Percentiles rank a stretch among this genome's conserved stretches.
phyloP scores from a whole-genome alignment of 2,888 invertebrate species.

The Acleris cristana region DNA sequence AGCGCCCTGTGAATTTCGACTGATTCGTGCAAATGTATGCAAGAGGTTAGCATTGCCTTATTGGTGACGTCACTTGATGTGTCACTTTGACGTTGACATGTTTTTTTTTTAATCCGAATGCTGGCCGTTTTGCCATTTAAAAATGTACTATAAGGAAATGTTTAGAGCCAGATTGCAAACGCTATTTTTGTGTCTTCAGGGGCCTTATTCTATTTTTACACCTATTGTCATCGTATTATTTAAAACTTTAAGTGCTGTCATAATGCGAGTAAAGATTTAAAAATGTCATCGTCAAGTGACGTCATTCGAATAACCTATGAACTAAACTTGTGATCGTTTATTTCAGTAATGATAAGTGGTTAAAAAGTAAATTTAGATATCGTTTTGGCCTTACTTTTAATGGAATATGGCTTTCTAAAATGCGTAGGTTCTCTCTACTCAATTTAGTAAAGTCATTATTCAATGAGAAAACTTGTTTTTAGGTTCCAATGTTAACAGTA shows the following conservation, averaged over 20 bases:
- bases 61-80: conserved; percentile 6
- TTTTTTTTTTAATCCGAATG: background rate
- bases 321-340: too few relatives aligned
- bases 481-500: background rate
- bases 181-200: too few relatives aligned
- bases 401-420: background rate
- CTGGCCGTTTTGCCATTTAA: background rate
- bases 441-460: background rate
- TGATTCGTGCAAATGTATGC: background rate
- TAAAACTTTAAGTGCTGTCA: too few relatives aligned
- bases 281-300: background rate
- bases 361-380: too few relatives aligned
- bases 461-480: background rate
- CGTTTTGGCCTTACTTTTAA: background rate
- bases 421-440: background rate
- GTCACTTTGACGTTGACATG: background rate
- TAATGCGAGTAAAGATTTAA: background rate
- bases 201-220: too few relatives aligned
- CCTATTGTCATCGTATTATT: too few relatives aligned
- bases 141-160: too few relatives aligned
- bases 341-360: too few relatives aligned
- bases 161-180: too few relatives aligned
- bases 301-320: background rate
- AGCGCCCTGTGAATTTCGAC: conserved; percentile 20
- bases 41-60: background rate